Conservation (phyloP, 2,888 invertebrate genomes). For the Entomobrya proxima region DNA sequence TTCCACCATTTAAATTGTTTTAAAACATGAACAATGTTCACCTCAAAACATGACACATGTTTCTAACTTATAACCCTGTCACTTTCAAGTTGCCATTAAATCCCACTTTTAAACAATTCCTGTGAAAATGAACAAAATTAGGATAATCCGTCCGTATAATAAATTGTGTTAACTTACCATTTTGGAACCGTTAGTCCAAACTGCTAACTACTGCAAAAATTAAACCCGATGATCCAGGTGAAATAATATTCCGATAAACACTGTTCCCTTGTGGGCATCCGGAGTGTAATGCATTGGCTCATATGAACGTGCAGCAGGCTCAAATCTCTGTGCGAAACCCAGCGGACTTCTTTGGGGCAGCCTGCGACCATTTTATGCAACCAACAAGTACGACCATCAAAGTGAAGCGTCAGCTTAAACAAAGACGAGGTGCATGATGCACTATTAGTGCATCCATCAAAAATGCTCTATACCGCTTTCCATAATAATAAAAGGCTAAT, state of each 20-base stretch:
- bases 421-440: too few species aligned
- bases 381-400: too few species aligned
- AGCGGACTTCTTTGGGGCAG: neutral
- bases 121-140: neutral
- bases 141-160: neutral
- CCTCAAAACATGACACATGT: too few species aligned
- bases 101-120: neutral
- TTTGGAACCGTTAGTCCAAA: conserved; percentile 33
- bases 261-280: neutral
- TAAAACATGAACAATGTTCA: too few species aligned
- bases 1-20: too few species aligned
- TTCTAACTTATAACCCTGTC: too few species aligned
- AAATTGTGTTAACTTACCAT: conserved; percentile 48
- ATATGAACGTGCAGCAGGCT: conserved; percentile 61
- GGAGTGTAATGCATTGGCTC: neutral
- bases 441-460: too few species aligned
- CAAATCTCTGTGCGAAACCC: conserved; percentile 33
- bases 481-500: too few species aligned
- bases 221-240: conserved; percentile 18
- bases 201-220: neutral
- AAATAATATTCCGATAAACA: neutral
- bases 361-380: too few species aligned
- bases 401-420: too few species aligned
- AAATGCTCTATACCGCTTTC: too few species aligned
- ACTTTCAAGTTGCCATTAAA: too few species aligned